Conservation (phyloP, 2,888 invertebrate genomes). For the Sialis lutaria region DNA sequence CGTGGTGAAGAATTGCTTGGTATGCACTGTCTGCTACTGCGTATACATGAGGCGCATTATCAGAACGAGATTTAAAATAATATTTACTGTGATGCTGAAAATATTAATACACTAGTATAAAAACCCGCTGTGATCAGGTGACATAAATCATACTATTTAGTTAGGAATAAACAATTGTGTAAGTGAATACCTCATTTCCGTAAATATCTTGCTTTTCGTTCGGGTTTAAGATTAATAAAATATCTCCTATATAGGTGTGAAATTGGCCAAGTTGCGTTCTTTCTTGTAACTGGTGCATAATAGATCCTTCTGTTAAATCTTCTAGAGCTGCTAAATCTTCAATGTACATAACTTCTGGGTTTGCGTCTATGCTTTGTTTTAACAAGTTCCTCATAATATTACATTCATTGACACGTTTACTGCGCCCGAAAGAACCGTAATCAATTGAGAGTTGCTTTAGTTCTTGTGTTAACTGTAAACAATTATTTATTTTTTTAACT, state of each 20-base stretch:
- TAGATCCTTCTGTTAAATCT: conserved; percentile 49
- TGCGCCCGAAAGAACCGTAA: conserved; percentile 23
- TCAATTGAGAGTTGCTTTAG: conserved; percentile 40
- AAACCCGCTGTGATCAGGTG: no score
- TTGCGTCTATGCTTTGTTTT: conserved; percentile 31
- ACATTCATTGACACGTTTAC: conserved; percentile 27
- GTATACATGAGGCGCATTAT: conserved; percentile 81
- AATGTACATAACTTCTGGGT: conserved; percentile 54
- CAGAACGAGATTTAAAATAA: conserved; percentile 68
- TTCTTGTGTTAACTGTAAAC: conserved; percentile 47
- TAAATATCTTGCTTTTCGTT: conserved; percentile 59
- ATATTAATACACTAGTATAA: background rate
- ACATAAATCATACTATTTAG: no score
- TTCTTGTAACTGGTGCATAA: conserved; percentile 49
- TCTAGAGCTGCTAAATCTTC: conserved; percentile 74
- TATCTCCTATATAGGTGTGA: conserved; percentile 67
- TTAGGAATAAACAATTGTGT: background rate
- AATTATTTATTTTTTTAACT: conserved; percentile 10
- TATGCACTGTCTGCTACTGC: conserved; percentile 78
- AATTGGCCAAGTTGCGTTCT: conserved; percentile 47
- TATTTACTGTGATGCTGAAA: conserved; percentile 64
- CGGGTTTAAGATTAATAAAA: conserved; percentile 62
- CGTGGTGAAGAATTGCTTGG: conserved; percentile 80
- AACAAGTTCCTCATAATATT: conserved; percentile 30
- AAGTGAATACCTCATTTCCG: conserved; percentile 37